phyloP scores from a whole-genome alignment of 2,888 invertebrate species.

The Thymelicus lineola region DNA sequence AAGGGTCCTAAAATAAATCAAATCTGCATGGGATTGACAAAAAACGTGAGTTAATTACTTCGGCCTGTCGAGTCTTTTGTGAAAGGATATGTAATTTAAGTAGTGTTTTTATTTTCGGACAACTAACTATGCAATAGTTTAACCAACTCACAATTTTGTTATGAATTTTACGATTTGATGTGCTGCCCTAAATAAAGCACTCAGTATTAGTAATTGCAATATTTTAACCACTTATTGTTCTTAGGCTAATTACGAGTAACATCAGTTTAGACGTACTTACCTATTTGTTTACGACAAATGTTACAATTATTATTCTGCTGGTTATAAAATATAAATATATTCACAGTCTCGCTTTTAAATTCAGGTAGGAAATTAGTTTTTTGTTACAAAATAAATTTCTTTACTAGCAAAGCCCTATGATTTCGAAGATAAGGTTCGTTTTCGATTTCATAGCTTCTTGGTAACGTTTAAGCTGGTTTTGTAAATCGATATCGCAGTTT shows the following conservation, averaged over 20 bases:
- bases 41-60: conserved; percentile 81
- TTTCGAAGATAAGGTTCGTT: conserved; percentile 36
- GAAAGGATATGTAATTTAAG: conserved; percentile 68
- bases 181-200: too few relatives aligned
- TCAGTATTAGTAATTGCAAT: too few relatives aligned
- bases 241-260: too few relatives aligned
- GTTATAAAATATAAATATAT: conserved; percentile 12
- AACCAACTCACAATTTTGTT: conserved; percentile 3
- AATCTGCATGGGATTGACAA: conserved; percentile 79
- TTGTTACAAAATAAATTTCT: conserved; percentile 25
- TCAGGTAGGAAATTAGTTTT: conserved; percentile 63
- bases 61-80: conserved; percentile 67
- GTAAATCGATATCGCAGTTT: conserved; percentile 77
- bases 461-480: conserved; percentile 52
- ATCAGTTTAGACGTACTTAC: too few relatives aligned
- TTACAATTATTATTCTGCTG: not conserved
- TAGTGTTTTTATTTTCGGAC: conserved; percentile 56
- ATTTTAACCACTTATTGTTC: too few relatives aligned
- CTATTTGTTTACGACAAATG: not conserved
- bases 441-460: conserved; percentile 46
- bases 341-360: conserved; percentile 54
- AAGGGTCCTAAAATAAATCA: conserved; percentile 82
- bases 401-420: conserved; percentile 29
- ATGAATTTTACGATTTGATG: not conserved
- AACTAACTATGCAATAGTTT: conserved; percentile 39